phyloP scores from a whole-genome alignment of 1,140 invertebrate species.

The Aleiodes sp. region DNA sequence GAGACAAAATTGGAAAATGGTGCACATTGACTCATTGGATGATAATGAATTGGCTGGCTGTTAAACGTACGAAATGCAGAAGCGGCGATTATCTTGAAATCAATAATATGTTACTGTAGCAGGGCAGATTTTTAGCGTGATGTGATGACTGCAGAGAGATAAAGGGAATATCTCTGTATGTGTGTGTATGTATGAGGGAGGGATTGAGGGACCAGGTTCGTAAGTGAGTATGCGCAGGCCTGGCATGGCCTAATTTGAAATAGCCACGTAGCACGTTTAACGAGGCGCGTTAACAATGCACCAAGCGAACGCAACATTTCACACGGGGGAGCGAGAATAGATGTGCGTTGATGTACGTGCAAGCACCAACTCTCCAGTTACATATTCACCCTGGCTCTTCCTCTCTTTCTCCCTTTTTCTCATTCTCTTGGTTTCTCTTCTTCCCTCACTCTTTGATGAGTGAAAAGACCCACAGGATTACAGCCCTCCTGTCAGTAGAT shows the following conservation, averaged over 20 bases:
- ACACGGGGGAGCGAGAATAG: background rate
- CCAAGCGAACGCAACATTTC: conserved; percentile 29
- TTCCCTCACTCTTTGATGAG: no score
- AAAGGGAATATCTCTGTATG: background rate
- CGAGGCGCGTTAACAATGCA: conserved; percentile 39
- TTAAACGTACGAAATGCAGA: conserved; percentile 38
- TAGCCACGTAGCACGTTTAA: conserved; percentile 37
- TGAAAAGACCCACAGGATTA: background rate
- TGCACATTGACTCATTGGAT: background rate
- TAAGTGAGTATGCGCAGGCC: conserved; percentile 35
- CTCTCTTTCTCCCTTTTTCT: no score
- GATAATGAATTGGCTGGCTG: conserved; percentile 26
- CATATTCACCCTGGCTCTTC: conserved; percentile 16
- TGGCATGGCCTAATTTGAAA: conserved; percentile 39
- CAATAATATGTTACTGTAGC: conserved; percentile 47
- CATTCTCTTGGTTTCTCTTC: no score
- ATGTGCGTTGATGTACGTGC: conserved; percentile 19
- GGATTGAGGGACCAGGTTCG: no score
- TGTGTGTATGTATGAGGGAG: background rate
- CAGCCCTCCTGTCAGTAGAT: background rate
- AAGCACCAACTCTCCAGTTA: conserved; percentile 11
- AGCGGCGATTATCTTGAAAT: conserved; percentile 53
- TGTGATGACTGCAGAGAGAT: conserved; percentile 5
- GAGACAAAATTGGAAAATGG: background rate
- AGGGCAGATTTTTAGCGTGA: conserved; percentile 40